Base-by-base conservation (phyloP, 2,113 vertebrate genomes). In the Elephas maximus region DNA sequence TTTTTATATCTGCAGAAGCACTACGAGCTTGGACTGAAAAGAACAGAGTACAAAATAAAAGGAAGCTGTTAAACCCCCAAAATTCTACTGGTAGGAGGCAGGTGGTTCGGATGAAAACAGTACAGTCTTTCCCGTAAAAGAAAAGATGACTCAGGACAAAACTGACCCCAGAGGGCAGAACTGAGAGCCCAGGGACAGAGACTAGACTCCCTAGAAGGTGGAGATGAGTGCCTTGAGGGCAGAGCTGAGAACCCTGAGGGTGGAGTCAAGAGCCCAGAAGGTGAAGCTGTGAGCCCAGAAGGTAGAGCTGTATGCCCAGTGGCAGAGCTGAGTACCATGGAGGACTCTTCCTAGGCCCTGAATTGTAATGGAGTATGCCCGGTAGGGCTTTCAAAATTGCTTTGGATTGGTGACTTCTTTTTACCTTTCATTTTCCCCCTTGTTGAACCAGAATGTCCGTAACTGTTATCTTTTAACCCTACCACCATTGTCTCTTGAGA, bases 341-440 rank as follows among this genome's bases (percentile, higher is more conserved):
- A 23, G 4, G 2, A 26, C 48, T 30, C 2, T 4, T 3, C 20
- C 10, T 0, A 17, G 4, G 69, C 3, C 45, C 37, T 11, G 1
- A 86, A 10, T 4, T 26, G 37, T 17, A 6, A 8, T 0, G 2
- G 6, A 7, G 8, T 51, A 62, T 41, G 26, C 24, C 57, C 7
- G 18, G 6, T 11, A 73, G 37, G 37, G 44, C 14, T 85, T 74
- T 63, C 33, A 67, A 17, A 48, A 7, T 57, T 20, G 18, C 57
- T 28, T 37, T 62, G 12, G n/a, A 67, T 14, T 17, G 0, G 20
- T 8, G 18, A 37, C 28, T 33, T 91, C 53, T 45, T 82, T 60
- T 41, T 11, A 9, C 20, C 26, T 23, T 30, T 60, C 17, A 1
- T 65, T 60, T 37, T 5, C 9, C 37, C 23, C 33, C 67, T 23